Evolutionary conservation across 1,140 invertebrate genomes (phyloP).

Genomic region (Caenorhabditis inopinata): DNA sequence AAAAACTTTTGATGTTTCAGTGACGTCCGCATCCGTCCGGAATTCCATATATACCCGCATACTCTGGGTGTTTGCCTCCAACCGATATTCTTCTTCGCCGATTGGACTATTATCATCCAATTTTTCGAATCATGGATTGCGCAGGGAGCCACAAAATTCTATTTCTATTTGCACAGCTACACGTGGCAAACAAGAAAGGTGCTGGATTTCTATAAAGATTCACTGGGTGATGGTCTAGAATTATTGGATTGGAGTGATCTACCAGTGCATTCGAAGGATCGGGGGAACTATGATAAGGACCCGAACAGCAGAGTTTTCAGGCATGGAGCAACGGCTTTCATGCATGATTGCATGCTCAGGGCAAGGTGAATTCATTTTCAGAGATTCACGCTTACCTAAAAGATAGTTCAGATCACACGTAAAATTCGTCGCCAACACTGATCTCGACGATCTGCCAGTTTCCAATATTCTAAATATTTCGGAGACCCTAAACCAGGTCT

Average conservation of each 20-base stretch:
- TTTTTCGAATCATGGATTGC: constrained; percentile 35
- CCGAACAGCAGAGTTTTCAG: constrained; percentile 11
- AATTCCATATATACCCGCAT: neutral
- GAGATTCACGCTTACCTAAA: neutral
- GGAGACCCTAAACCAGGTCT: neutral
- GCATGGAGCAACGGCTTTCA: constrained; percentile 10
- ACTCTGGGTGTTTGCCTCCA: neutral
- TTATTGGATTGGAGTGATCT: constrained; percentile 19
- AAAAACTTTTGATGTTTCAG: neutral
- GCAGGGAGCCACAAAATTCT: constrained; percentile 31
- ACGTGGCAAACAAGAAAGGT: constrained; percentile 28
- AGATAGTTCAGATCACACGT: neutral
- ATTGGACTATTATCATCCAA: constrained; percentile 21
- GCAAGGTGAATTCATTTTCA: neutral
- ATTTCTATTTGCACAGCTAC: constrained; percentile 24
- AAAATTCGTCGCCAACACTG: constrained; percentile 12
- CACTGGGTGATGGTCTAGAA: neutral
- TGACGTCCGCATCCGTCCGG: constrained; percentile 9
- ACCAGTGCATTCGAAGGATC: neutral
- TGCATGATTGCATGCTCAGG: constrained; percentile 34
- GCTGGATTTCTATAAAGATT: constrained; percentile 23
- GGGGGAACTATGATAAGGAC: neutral
- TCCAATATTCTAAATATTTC: neutral
- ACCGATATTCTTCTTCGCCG: constrained; percentile 30
- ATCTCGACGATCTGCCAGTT: neutral